Percentiles rank a stretch among this genome's conserved stretches.
Evolutionary conservation across 1,140 invertebrate species (phyloP).

Genomic region (Contarinia nasturtii): DNA sequence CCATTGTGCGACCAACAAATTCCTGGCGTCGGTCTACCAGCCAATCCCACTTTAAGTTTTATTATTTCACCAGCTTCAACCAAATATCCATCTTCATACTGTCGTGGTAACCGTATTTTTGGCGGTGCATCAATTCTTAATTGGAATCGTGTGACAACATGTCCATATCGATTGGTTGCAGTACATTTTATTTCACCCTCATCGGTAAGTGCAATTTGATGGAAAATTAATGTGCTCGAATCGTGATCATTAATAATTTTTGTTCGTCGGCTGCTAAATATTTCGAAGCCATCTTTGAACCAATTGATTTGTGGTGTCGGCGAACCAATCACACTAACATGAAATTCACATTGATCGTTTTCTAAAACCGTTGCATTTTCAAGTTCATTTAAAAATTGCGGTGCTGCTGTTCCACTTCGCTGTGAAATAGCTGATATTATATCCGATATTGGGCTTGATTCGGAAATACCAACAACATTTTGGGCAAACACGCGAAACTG

Average conservation of each 20-base stretch:
- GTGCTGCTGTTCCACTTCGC: slow-evolving; percentile 39
- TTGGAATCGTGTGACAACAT: slow-evolving; percentile 49
- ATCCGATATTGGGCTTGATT: slow-evolving; percentile 58
- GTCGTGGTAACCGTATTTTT: slow-evolving; percentile 51
- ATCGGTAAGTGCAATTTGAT: slow-evolving; percentile 55
- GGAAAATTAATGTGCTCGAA: slow-evolving; percentile 58
- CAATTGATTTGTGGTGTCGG: slow-evolving; percentile 78
- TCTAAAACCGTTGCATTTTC: slow-evolving; percentile 45
- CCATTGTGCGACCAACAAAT: slow-evolving; percentile 78
- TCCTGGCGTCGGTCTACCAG: slow-evolving; percentile 64
- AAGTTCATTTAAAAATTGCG: slow-evolving; percentile 44
- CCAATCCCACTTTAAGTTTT: slow-evolving; percentile 67
- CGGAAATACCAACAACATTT: slow-evolving; percentile 64
- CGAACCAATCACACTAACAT: slow-evolving; percentile 58
- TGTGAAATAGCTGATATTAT: slow-evolving; percentile 54
- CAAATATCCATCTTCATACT: slow-evolving; percentile 71
- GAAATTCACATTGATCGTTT: slow-evolving; percentile 67
- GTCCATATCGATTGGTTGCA: slow-evolving; percentile 63
- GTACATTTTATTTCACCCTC: slow-evolving; percentile 79
- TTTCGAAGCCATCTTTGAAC: slow-evolving; percentile 78
- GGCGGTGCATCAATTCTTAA: slow-evolving; percentile 64
- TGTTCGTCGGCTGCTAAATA: slow-evolving; percentile 61
- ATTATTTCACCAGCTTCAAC: slow-evolving; percentile 78
- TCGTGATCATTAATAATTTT: slow-evolving; percentile 58
- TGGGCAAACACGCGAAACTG: slow-evolving; percentile 76